Conservation (phyloP, 2,113 vertebrate species). For the Stigmatopora argus region DNA sequence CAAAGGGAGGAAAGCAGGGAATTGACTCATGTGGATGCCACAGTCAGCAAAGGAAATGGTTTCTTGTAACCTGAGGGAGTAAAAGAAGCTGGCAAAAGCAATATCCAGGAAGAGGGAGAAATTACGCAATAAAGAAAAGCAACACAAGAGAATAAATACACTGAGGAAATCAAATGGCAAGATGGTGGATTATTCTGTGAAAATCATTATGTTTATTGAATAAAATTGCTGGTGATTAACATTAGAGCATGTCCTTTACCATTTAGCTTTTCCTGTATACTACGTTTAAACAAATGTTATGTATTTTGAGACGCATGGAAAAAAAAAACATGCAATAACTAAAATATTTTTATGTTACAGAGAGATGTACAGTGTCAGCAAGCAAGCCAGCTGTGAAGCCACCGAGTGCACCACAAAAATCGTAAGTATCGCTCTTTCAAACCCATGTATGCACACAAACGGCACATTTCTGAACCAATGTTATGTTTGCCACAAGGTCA, state of each 20-base stretch:
- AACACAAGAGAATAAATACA: background rate
- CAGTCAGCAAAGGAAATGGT: constrained; percentile 9
- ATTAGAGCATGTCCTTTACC: background rate
- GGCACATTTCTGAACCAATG: constrained; percentile 33
- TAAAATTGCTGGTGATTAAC: background rate
- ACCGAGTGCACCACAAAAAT: constrained; percentile 80
- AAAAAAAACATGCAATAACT: constrained; percentile 17
- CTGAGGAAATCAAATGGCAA: background rate
- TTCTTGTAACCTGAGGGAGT: constrained; percentile 3
- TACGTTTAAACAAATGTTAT: background rate
- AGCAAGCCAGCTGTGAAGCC: constrained; percentile 86
- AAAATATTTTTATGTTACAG: constrained; percentile 73
- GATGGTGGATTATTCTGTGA: background rate
- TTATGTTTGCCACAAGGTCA: constrained; percentile 48
- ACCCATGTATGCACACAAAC: constrained; percentile 22
- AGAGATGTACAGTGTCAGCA: constrained; percentile 82
- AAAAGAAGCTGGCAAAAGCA: constrained; percentile 6
- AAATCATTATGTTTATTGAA: background rate
- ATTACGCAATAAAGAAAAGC: constrained; percentile 3
- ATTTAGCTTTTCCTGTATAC: background rate
- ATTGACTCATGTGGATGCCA: constrained; percentile 8
- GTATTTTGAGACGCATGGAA: constrained; percentile 7
- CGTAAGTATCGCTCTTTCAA: constrained; percentile 74
- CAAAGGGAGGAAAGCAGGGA: background rate
- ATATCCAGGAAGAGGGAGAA: constrained; percentile 1